These are phyloP conservation scores for Willowsia nigromaculata DNA, from an alignment of 2,888 invertebrate genomes.

Conservation along the genomic window DNA sequence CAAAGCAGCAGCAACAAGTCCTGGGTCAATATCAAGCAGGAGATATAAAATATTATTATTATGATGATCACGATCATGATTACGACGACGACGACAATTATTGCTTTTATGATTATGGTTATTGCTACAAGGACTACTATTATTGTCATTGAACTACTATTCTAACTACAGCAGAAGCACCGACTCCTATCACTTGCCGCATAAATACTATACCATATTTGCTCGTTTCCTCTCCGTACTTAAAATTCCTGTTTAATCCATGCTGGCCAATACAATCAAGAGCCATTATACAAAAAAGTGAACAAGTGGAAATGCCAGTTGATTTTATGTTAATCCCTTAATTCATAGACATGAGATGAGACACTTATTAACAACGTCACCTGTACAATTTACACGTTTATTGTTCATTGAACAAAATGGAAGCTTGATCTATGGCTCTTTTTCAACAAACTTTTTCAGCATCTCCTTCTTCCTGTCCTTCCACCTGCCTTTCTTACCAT, in stretches of 20 bases:
- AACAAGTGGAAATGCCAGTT: neutral
- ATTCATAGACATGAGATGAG: constrained; percentile 52
- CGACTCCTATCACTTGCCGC: neutral
- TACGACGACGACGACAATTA: constrained; percentile 45
- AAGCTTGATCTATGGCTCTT: too few species aligned
- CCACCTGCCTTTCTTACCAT: neutral
- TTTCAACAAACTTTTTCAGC: neutral
- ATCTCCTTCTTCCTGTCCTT: neutral
- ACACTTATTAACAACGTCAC: constrained; percentile 44
- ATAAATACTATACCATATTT: neutral
- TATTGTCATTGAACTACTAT: constrained; percentile 33
- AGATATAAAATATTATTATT: constrained; percentile 46
- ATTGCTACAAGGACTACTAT: constrained; percentile 67
- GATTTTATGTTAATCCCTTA: constrained; percentile 67
- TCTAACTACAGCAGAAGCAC: neutral
- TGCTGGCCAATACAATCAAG: neutral
- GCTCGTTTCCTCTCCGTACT: neutral
- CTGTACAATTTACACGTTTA: constrained; percentile 60
- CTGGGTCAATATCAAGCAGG: neutral
- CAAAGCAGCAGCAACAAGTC: constrained; percentile 21
- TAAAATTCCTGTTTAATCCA: neutral
- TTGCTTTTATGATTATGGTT: constrained; percentile 70
- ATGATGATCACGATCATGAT: constrained; percentile 49
- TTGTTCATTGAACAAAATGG: constrained; percentile 70
- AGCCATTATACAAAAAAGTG: neutral